phyloP scores from a whole-genome alignment of 2,113 vertebrate species.

The Perognathus longimembris region DNA sequence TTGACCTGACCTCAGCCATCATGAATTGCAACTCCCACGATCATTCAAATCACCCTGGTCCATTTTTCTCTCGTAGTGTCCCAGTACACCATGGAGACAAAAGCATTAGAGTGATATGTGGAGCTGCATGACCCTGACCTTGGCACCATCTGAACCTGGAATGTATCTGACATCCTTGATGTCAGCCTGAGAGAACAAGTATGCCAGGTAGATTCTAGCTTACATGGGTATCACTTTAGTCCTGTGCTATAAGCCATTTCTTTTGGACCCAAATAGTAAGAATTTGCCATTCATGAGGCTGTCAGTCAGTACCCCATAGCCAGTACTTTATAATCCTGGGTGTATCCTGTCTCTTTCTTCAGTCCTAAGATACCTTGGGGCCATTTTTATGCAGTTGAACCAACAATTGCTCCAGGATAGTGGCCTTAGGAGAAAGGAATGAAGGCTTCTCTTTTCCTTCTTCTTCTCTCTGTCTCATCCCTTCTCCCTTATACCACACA shows the following conservation, averaged over 20 bases:
- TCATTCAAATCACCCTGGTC: background rate
- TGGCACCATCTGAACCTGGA: background rate
- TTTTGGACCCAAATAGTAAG: background rate
- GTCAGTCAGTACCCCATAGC: background rate
- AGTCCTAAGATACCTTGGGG: background rate
- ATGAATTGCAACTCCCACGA: background rate
- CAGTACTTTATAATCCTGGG: background rate
- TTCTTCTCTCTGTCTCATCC: background rate
- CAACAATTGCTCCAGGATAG: background rate
- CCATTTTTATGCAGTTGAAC: background rate
- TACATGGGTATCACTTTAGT: background rate
- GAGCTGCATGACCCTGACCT: background rate
- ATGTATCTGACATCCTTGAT: background rate
- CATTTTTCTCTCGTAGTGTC: background rate
- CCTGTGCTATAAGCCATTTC: background rate
- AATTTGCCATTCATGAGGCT: background rate
- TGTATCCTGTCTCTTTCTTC: background rate
- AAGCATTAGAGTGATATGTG: background rate
- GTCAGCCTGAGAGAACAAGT: background rate
- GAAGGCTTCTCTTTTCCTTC: background rate
- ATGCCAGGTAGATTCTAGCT: background rate
- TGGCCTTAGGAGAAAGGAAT: background rate
- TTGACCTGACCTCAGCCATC: background rate
- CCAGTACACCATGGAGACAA: background rate
- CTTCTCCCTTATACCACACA: no score